Evolutionary conservation across 2,888 invertebrate genomes (phyloP), one percentile per base, ranked within the genome.

Genomic region (Tinea trinotella): DNA sequence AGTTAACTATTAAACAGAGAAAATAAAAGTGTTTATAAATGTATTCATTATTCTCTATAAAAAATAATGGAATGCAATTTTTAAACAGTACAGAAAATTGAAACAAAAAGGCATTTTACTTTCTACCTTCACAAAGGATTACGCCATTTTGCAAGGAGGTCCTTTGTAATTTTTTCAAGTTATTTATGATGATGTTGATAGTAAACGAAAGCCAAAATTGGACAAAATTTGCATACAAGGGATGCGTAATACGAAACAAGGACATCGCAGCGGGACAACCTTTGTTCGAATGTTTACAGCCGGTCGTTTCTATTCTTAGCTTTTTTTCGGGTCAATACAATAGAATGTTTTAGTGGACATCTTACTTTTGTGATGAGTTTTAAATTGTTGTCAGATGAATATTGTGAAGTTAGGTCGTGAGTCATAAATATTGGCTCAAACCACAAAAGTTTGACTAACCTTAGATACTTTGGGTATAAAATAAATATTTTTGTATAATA

Each of bases 181-280:
- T 68, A 67, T 74, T 74, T 72, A 74, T 68, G 64, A 63, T 62
- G 56, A 59, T 64, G 64, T 62, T 65, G 67, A 67, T 65, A 64
- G 64, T 67, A 64, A 73, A 66, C 64, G 64, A 68, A 68, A 64
- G 62, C 62, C 61, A 63, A 73, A 74, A 71, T 70, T 69, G 67
- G 62, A 67, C 64, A 61, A 60, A 66, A 77, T 78, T 76, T 76
- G 71, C 76, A 76, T 76, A 74, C 69, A 75, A 77, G 70, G 68
- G 71, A 68, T 65, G 64, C 64, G 61, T 60, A 63, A 65, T 22
- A 9, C 22, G 20, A 40, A 52, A 53, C 40, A 40, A 40, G 36
- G 53, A 15, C 53, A 20, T 19, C 53, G 35, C 53, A 40, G 53
- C 53, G 40, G 53, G 53, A 24, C 22, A 50, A 64, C 57, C 60